Evolutionary conservation across 2,888 invertebrate species (phyloP), one percentile per base, ranked within the genome.

Genomic region (Hylaea fasciaria): DNA sequence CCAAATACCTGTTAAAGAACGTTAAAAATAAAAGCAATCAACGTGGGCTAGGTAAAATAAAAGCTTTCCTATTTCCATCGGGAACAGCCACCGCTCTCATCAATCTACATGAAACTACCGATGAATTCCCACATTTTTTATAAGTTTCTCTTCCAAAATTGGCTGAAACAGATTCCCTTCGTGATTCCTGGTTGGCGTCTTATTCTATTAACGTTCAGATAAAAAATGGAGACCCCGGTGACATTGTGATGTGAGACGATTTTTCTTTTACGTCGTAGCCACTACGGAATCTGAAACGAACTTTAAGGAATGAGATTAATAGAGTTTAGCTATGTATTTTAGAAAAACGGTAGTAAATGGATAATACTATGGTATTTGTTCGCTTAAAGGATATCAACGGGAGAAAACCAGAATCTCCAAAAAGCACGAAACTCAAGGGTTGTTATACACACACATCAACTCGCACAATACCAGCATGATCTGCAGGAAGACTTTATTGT

Each of bases 131-230:
- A 32, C 28, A 45, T n/a, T 45, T 46, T 32, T 14, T 32, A 32
- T 29, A 32, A 11, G 39, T 39, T 57, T 39, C 12, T 49, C 49
- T 57, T 28, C 0, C 12, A 14, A 51, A 51, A 57, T 51, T 44
- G 47, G 29, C 44, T 44, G 14, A 39, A 53, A 39, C 53, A 48
- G 48, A 48, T 53, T 58, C 35, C 41, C 11, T 47, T 39, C 39
- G 13, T 35, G 53, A 53, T 47, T 47, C 32, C 53, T 49, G 50
- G 39, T 45, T 39, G 22, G 40, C 41, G 17, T 48, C 48, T 52
- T 47, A 58, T 58, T 58, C 57, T 58, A 48, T 57, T 52, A 58
- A 40, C 37, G 58, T 53, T 53, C 37, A 47, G 44, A 58, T 58
- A 53, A 59, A 59, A 49, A 59, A 59, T 59, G 59, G 29, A 45